Evolutionary conservation across 2,888 invertebrate species (phyloP).

Genomic region (Halictus ligatus): DNA sequence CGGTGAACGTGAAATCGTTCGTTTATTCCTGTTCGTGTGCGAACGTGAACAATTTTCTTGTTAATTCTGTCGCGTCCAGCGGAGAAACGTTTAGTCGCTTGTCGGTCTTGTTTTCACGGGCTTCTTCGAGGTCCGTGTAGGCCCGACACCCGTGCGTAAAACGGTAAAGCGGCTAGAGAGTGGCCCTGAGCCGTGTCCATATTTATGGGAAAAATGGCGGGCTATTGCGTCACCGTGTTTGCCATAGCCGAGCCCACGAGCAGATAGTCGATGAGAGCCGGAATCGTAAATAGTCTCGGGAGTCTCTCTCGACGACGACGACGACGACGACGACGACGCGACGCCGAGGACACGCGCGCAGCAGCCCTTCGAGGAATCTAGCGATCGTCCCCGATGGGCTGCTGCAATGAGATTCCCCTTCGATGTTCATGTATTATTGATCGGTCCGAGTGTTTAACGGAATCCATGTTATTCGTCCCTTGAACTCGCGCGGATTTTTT

Average conservation of each 20-base stretch:
- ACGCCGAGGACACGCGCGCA: conserved; percentile 27
- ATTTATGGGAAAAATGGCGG: conserved; percentile 21
- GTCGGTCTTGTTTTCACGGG: not conserved
- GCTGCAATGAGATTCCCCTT: conserved; percentile 38
- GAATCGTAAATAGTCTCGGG: conserved; percentile 7
- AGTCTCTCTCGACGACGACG: conserved; percentile 19
- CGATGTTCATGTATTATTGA: conserved; percentile 53
- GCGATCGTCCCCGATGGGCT: conserved; percentile 21
- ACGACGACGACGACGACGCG: conserved; percentile 5
- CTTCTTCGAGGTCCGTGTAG: not conserved
- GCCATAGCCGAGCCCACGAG: not conserved
- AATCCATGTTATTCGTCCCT: conserved; percentile 15
- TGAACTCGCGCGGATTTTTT: conserved; percentile 26
- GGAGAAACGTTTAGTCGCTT: not conserved
- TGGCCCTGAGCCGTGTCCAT: not conserved
- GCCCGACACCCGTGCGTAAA: not conserved
- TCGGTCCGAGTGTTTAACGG: conserved; percentile 28
- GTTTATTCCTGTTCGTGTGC: not conserved
- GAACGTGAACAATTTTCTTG: not conserved
- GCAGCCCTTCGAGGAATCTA: conserved; percentile 18
- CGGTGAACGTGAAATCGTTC: not conserved
- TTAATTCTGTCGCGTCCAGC: not conserved
- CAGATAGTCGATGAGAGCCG: not conserved
- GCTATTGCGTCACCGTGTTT: not conserved
- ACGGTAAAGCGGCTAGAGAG: not conserved